Conservation (phyloP, 1,140 invertebrate genomes). For the Myzus persicae region DNA sequence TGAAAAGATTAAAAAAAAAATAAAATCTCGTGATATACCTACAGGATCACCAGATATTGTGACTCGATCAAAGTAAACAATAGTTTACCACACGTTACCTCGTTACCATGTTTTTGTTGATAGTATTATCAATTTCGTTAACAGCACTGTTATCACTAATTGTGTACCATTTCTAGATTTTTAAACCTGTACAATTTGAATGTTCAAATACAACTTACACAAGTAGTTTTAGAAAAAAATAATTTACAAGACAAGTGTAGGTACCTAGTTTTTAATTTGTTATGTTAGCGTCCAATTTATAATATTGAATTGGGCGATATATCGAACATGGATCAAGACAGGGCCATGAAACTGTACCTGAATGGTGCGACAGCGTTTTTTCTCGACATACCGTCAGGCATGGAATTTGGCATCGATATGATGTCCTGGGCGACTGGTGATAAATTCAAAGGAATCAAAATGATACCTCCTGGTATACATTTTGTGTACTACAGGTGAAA, state of each 20-base stretch:
- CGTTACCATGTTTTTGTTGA: neutral
- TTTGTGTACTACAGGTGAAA: slow-evolving; percentile 87
- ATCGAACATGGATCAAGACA: slow-evolving; percentile 78
- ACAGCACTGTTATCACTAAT: neutral
- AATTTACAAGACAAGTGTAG: too few species aligned
- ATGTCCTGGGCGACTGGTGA: slow-evolving; percentile 91
- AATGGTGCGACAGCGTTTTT: slow-evolving; percentile 86
- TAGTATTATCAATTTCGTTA: neutral
- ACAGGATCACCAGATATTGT: neutral
- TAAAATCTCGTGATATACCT: neutral
- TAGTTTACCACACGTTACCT: neutral
- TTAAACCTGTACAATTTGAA: neutral
- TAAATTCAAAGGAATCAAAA: slow-evolving; percentile 95
- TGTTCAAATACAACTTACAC: neutral
- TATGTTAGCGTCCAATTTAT: neutral
- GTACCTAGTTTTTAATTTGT: too few species aligned
- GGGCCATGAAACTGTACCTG: slow-evolving; percentile 78
- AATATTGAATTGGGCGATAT: neutral
- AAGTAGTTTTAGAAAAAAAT: too few species aligned
- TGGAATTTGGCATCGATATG: slow-evolving; percentile 97
- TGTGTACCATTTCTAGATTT: neutral
- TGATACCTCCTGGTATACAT: slow-evolving; percentile 97
- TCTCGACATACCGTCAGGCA: slow-evolving; percentile 83
- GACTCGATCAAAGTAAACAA: neutral
- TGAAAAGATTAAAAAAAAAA: neutral